Evolutionary conservation across 2,113 vertebrate species (phyloP), one percentile per base, ranked within the genome.

Genomic region (Ictalurus furcatus): DNA sequence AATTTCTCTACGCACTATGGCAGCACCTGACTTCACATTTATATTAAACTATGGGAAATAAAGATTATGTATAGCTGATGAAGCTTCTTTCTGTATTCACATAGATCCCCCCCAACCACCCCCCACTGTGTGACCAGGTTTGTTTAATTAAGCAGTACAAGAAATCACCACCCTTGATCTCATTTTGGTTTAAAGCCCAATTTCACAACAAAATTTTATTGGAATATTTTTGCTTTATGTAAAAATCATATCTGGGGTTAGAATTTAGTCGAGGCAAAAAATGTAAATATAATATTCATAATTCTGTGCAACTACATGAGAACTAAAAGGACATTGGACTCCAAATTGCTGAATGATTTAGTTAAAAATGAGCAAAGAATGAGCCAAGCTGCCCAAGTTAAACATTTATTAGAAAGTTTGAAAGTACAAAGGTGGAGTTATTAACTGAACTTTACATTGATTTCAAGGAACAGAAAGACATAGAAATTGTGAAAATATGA

Each of bases 321-420:
- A 83, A 37, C 19, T 61, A 12, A 19, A 23, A 84, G 44, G 44
- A 11, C 0, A 52, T 28, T 52, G 56, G 16, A 59, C 17, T 59
- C 21, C 6, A 67, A 65, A 19, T 17, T 40, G 12, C 13, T 79
- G 5, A 76, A 25, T 73, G 7, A 76, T 74, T 17, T 74, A 12
- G 21, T 25, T 76, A 25, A 16, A 52, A 79, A 52, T 48, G 1
- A 79, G 76, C 48, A 80, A 13, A 80, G 25, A 16, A 11, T 1
- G 12, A 80, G 12, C 12, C 25, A 56, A 30, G 79, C 3, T 81
- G 52, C 14, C 61, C 88, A 81, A 67, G 81, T 30, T 52, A 79
- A 14, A 52, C 21, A n/a, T 92, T 91, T 92, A 87, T 79, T 90
- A 52, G 12, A 88, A 59, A 44, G 16, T 74, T 88, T 28, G 12